Base-by-base conservation (phyloP, 2,797 vertebrate genomes). In the Rachycentron canadum region DNA sequence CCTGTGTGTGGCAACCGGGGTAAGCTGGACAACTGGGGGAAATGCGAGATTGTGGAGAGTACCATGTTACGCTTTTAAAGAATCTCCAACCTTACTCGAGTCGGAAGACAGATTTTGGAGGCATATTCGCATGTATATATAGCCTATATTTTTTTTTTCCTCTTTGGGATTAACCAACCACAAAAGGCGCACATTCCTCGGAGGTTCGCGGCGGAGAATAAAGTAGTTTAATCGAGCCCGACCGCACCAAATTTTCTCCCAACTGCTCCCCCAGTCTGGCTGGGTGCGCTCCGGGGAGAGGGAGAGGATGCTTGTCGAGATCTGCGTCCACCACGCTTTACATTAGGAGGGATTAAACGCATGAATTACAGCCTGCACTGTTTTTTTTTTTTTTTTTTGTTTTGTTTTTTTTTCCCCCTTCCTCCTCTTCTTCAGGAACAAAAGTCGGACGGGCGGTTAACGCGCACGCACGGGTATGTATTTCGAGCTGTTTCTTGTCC, bases 1-100 rank as follows among this genome's bases (percentile, higher is more conserved):
- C 92, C 94, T 95, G 95, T 95, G 95, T 95, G 95, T 95, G 96
- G 95, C 93, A 94, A 94, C 90, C 94, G 82, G 94, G 90, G 84
- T 90, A 82, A 90, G 84, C 92, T 90, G 93, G 89, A 90, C 90
- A 92, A 93, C 86, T 77, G 81, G 88, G 89, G 88, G 92, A 91
- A 92, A 92, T 70, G 92, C 92, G 91, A 90, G 91, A 88, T 90
- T 84, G 91, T 85, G 91, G 91, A 93, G 90, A 92, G 92, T 62
- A 92, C 92, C 89, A 88, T 90, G 91, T 91, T 91, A 90, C 91
- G 92, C 90, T 91, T 92, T 90, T 91, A 93, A 92, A 90, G 86
- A 89, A 89, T 89, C 90, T 83, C 64, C 85, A 83, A 76, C 84
- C 86, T n/a, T 87, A 74, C 87, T 89, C 85, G 85, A 86, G 86